Conservation (phyloP, 2,113 vertebrate species). For the Terrapene triunguis region DNA sequence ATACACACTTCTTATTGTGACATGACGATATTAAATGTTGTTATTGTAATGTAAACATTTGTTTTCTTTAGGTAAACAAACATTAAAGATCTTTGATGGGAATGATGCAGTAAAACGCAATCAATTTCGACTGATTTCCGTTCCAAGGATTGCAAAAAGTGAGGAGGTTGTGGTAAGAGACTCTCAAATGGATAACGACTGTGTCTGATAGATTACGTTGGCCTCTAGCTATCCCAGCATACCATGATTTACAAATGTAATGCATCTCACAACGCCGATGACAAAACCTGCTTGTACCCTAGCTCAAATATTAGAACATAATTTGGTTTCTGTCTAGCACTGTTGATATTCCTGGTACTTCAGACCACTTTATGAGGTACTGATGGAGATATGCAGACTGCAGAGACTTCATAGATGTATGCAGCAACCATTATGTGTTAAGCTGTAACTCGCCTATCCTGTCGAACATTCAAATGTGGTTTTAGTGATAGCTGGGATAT, state of each 20-base stretch:
- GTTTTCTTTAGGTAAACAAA: constrained; percentile 88
- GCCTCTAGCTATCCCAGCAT: background rate
- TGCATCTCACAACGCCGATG: background rate
- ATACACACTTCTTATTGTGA: background rate
- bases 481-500: background rate
- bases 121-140: constrained; percentile 85
- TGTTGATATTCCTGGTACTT: background rate
- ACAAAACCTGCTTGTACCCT: background rate
- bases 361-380: background rate
- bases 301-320: fast-evolving
- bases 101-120: constrained; percentile 89
- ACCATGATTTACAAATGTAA: background rate
- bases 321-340: background rate
- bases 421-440: background rate
- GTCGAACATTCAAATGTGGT: background rate
- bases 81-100: constrained; percentile 92
- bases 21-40: background rate
- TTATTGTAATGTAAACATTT: constrained; percentile 25
- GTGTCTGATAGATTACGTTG: background rate
- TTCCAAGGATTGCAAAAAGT: constrained; percentile 84
- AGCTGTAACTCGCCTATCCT: background rate
- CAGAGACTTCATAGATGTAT: fast-evolving
- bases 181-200: background rate
- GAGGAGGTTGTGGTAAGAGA: constrained; percentile 94
- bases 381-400: background rate